These are phyloP conservation scores for Tachysurus fulvidraco DNA, from an alignment of 2,113 vertebrate species.

Conservation along the genomic window DNA sequence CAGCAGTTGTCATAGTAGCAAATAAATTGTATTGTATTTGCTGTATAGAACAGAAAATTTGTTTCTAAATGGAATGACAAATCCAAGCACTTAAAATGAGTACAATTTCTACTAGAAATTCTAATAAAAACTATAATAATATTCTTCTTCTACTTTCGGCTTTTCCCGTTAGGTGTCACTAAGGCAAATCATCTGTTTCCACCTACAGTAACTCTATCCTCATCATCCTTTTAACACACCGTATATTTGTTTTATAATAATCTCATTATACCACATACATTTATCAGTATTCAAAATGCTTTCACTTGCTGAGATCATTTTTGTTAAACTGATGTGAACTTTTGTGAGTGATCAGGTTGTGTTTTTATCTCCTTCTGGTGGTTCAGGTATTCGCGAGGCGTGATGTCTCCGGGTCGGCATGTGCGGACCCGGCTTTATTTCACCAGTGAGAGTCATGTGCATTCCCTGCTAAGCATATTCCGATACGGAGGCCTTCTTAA, in stretches of 20 bases:
- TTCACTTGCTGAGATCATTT: not conserved
- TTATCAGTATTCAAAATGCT: not conserved
- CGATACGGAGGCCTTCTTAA: slow-evolving; percentile 93
- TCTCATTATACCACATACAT: not conserved
- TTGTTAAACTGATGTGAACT: not conserved
- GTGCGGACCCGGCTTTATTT: slow-evolving; percentile 96
- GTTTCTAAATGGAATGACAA: not conserved
- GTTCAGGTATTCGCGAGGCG: slow-evolving; percentile 91
- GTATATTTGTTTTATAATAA: not conserved
- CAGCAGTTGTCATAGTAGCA: not conserved
- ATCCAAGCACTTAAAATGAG: not conserved
- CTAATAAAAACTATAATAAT: not conserved
- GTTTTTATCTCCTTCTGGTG: slow-evolving; percentile 50
- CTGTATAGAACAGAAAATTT: not conserved
- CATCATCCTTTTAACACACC: no score
- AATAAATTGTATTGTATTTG: not conserved
- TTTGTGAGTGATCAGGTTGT: slow-evolving; percentile 52
- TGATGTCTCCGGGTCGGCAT: slow-evolving; percentile 93
- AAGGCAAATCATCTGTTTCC: no score
- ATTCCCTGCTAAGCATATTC: slow-evolving; percentile 94
- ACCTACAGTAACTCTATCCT: no score
- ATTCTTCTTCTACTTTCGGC: no score
- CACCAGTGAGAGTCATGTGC: slow-evolving; percentile 96
- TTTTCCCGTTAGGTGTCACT: no score
- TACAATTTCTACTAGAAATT: not conserved